Percentiles rank a stretch among this genome's conserved stretches.
phyloP scores from a whole-genome alignment of 37 sponge, comb jelly and placozoan species.

The Halisarca cf. caerulea region DNA sequence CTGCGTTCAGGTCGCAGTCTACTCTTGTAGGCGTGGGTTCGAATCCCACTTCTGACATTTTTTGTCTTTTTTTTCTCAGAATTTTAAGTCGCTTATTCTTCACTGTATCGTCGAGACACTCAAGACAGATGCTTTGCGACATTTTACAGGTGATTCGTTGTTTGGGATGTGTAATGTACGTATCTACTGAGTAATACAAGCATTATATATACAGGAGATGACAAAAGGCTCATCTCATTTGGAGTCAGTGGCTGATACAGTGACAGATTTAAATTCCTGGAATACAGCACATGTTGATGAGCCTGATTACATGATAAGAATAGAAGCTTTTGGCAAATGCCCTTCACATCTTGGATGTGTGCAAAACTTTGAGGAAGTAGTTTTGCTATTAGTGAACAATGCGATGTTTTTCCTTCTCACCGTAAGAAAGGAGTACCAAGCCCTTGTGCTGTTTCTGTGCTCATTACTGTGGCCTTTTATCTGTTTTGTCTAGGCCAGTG shows the following conservation, averaged over 20 bases:
- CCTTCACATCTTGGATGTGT: constrained; percentile 16
- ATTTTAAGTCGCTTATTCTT: constrained; percentile 48
- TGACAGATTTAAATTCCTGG: constrained; percentile 83
- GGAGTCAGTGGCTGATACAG: constrained; percentile 25
- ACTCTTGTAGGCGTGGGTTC: constrained; percentile 96
- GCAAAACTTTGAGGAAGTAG: not conserved
- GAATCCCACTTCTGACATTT: constrained; percentile 94
- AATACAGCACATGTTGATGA: constrained; percentile 66
- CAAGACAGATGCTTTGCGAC: constrained; percentile 53
- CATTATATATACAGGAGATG: constrained; percentile 35
- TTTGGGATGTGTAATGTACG: not conserved
- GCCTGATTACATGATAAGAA: constrained; percentile 63
- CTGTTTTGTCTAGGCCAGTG: constrained; percentile 52
- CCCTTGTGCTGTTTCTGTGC: not conserved
- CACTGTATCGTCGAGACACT: constrained; percentile 25
- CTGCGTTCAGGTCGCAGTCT: constrained; percentile 97
- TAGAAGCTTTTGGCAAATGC: constrained; percentile 62
- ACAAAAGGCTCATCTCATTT: constrained; percentile 22
- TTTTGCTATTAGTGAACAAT: constrained; percentile 71
- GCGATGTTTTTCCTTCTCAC: constrained; percentile 51
- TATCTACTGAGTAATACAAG: not conserved
- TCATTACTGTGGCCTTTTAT: not conserved
- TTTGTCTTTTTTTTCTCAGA: constrained; percentile 49
- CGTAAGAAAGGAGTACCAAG: constrained; percentile 40
- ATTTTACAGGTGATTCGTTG: constrained; percentile 52